Conservation (phyloP, 2,888 invertebrate genomes). For the Mimas tiliae region DNA sequence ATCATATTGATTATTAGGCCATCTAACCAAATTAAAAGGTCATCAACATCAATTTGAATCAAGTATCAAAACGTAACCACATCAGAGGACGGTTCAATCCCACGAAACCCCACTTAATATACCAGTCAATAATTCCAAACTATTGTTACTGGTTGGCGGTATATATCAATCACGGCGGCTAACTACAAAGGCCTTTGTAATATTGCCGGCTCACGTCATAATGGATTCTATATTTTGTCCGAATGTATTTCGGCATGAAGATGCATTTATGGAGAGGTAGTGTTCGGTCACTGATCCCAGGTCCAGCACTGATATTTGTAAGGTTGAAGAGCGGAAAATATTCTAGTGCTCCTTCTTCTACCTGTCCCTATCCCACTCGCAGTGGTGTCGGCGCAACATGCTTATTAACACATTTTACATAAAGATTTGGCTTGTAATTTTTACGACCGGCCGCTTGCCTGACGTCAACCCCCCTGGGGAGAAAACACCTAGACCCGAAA, state of each 20-base stretch:
- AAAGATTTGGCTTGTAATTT: too few species aligned
- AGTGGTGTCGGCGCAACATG: too few species aligned
- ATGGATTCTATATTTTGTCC: background rate
- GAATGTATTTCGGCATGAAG: background rate
- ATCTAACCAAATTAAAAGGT: background rate
- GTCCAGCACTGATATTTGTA: too few species aligned
- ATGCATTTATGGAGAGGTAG: background rate
- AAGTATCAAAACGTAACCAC: conserved; percentile 10
- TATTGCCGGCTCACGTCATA: background rate
- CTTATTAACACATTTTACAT: too few species aligned
- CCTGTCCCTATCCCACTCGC: too few species aligned
- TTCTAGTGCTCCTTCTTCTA: too few species aligned
- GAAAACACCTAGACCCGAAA: too few species aligned
- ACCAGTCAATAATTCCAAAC: conserved; percentile 13
- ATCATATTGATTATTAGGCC: background rate
- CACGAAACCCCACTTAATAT: conserved; percentile 3
- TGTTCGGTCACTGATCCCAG: too few species aligned
- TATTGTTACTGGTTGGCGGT: conserved; percentile 19
- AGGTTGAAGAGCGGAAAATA: too few species aligned
- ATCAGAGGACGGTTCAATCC: conserved; percentile 3
- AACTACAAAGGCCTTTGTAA: conserved; percentile 25
- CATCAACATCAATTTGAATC: background rate
- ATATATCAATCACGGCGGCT: conserved; percentile 18
- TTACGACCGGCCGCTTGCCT: too few species aligned
- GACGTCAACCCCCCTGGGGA: too few species aligned